Evolutionary conservation across 2,888 invertebrate genomes (phyloP).

Genomic region (Heteromurus nitidus): DNA sequence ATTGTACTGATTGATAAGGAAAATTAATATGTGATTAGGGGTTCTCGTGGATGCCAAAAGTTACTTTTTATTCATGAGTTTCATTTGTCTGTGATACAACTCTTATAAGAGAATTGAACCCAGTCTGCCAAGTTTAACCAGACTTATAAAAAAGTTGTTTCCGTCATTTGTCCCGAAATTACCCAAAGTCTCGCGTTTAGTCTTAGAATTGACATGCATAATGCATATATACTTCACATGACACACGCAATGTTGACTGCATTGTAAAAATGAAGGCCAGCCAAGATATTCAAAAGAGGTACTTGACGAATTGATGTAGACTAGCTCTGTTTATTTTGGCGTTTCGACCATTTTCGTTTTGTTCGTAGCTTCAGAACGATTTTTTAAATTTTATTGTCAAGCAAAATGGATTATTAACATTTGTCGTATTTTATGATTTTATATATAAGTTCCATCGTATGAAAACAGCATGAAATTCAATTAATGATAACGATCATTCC

Average conservation of each 20-base stretch:
- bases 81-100: conserved; percentile 61
- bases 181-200: no score
- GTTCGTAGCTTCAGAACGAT: no score
- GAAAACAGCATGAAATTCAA: background rate
- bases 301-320: conserved; percentile 33
- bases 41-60: conserved; percentile 64
- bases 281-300: conserved; percentile 61
- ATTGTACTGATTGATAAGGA: conserved; percentile 5
- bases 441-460: no score
- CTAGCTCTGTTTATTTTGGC: conserved; percentile 9
- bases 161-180: no score
- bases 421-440: background rate
- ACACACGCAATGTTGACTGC: conserved; percentile 13
- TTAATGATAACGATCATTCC: conserved; percentile 4
- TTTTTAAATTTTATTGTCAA: background rate
- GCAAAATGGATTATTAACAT: background rate
- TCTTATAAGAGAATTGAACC: no score
- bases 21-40: no score
- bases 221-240: conserved; percentile 3
- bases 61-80: conserved; percentile 61
- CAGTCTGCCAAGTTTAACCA: background rate
- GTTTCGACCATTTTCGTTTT: background rate
- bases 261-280: conserved; percentile 42
- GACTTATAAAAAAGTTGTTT: no score
- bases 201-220: no score